These are phyloP conservation scores for Rhynchomys soricoides DNA, from an alignment of 2,113 vertebrate species.

Conservation along the genomic window DNA sequence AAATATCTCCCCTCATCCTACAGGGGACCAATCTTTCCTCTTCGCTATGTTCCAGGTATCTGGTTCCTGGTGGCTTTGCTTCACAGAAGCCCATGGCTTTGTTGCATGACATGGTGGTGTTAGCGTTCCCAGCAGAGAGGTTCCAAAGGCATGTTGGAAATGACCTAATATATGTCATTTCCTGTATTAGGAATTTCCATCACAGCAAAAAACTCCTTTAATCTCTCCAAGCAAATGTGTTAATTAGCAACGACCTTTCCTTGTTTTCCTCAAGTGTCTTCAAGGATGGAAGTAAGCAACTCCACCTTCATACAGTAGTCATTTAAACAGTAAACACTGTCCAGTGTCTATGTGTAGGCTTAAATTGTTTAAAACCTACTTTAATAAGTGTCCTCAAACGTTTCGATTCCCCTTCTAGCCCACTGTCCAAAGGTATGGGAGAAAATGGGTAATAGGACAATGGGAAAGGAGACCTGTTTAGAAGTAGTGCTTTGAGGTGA, in stretches of 20 bases:
- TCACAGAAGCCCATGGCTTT: constrained; percentile 1
- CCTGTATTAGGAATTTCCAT: background rate
- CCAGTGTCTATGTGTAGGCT: background rate
- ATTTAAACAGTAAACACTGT: background rate
- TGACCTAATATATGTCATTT: background rate
- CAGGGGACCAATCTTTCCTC: background rate
- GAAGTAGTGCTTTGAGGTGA: no score
- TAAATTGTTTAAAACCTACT: no score
- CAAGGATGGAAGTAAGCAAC: background rate
- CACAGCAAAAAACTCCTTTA: background rate
- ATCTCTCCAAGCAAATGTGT: background rate
- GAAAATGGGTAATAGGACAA: no score
- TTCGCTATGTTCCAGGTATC: background rate
- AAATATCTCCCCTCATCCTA: background rate
- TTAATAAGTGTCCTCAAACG: no score
- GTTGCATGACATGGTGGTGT: background rate
- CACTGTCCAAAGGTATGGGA: no score
- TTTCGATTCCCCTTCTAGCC: no score
- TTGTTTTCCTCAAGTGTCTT: background rate
- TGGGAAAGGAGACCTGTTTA: no score
- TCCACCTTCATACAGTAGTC: background rate
- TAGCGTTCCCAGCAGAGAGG: background rate
- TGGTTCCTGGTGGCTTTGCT: background rate
- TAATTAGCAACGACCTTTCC: background rate
- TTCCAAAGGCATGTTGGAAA: background rate